Base-by-base conservation (phyloP, 1,140 invertebrate genomes). In the Dysdera silvatica region DNA sequence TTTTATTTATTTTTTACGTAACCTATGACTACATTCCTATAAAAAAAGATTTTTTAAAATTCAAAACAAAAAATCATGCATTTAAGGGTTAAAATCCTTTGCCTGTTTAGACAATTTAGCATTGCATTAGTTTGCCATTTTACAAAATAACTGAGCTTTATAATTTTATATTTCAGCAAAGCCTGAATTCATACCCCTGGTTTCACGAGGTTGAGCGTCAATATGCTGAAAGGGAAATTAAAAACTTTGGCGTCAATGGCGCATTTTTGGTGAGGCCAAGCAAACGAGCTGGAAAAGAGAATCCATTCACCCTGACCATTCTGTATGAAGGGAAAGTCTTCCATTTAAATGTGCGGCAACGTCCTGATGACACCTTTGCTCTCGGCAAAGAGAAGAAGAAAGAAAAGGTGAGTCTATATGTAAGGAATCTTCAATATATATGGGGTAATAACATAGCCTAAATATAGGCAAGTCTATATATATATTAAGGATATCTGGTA, bases 371-470 rank as follows among this genome's bases (percentile, higher is more conserved):
- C 14, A 65, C 41, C 20, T 72, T 63, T 60, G 71, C 72, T 26
- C 61, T 74, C n/a, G 72, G 72, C 18, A 69, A 54, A 49, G 71
- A 71, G 55, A 74, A 74, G 49, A 31, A 53, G 8, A 70, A 63
- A 66, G 72, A 74, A 64, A 69, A 71, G 66, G 71, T 73, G 51
- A 43, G 32, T 18, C 35, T 33, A 8, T 29, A 28, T 7, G 16
- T n/a, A n/a, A n/a, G n/a, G n/a, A n/a, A n/a, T n/a, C n/a, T n/a
- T n/a, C n/a, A n/a, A n/a, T 18, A 60, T 10, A 57, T 20, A 53
- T 37, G 12, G 35, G 12, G 24, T 24, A 52, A 14, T 7, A 24
- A 24, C 3, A 28, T 29, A 26, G n/a, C 28, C 28, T n/a, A n/a
- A n/a, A n/a, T n/a, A n/a, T n/a, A n/a, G n/a, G n/a, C n/a, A n/a